phyloP scores from a whole-genome alignment of 2,797 vertebrate genomes.

The Crocodylus rhombifer region DNA sequence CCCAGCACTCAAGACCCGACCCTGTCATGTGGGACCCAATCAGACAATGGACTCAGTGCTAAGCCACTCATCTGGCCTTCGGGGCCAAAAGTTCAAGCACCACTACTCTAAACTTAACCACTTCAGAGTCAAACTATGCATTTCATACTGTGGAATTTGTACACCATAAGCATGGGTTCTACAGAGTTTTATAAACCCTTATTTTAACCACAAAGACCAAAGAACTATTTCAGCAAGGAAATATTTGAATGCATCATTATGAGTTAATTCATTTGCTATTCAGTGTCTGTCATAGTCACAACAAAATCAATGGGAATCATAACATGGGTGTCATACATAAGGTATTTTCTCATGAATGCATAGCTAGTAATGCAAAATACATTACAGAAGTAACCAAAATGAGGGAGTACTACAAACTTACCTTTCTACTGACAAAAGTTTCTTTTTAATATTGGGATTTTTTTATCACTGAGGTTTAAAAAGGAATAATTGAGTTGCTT shows the following conservation, averaged over 20 bases:
- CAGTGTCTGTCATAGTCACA: background rate
- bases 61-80: no score
- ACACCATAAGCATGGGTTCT: background rate
- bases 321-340: background rate
- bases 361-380: background rate
- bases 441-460: background rate
- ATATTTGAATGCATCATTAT: background rate
- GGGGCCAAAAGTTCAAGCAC: no score
- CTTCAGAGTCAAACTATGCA: background rate
- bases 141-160: conserved; percentile 22
- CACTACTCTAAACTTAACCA: conserved; percentile 33
- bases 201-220: background rate
- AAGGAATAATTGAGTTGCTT: background rate
- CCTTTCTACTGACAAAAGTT: background rate
- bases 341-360: background rate
- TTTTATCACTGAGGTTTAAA: background rate
- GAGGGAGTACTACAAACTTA: background rate
- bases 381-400: background rate
- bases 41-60: no score
- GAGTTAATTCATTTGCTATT: background rate
- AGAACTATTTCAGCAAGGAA: conserved; percentile 1
- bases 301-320: background rate
- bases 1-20: no score
- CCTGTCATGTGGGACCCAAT: no score
- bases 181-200: background rate